Conservation (phyloP, 2,113 vertebrate genomes). For the Phycodurus eques region DNA sequence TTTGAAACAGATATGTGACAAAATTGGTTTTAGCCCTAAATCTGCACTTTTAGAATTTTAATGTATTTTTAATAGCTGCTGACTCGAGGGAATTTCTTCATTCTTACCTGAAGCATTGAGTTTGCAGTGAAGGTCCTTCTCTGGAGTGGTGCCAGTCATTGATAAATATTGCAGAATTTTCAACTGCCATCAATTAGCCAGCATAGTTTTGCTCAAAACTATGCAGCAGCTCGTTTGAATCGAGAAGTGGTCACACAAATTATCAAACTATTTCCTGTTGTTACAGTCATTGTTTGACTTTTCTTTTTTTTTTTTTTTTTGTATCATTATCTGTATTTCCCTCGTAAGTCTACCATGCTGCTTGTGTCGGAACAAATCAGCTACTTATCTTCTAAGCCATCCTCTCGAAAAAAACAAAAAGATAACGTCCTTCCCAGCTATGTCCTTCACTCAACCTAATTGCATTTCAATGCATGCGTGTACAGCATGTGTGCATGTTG, state of each 20-base stretch:
- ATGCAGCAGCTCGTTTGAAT: background rate
- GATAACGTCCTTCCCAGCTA: conserved; percentile 12
- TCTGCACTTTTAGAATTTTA: background rate
- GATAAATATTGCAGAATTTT: background rate
- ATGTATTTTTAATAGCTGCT: conserved; percentile 2
- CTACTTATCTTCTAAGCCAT: too few relatives aligned
- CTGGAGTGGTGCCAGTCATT: background rate
- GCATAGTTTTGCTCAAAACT: too few relatives aligned
- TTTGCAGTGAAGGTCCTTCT: background rate
- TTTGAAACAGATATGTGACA: background rate
- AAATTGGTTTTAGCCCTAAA: background rate
- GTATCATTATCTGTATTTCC: background rate
- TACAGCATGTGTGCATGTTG: background rate
- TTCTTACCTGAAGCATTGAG: background rate
- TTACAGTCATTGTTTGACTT: background rate
- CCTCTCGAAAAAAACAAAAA: background rate
- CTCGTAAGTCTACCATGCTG: background rate
- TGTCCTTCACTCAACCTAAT: conserved; percentile 17
- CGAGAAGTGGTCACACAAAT: too few relatives aligned
- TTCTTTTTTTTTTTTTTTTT: background rate
- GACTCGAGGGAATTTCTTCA: background rate
- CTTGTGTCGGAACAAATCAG: too few relatives aligned
- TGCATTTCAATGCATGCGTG: background rate
- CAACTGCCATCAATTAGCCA: background rate
- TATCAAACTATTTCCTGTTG: background rate